Conservation (phyloP, 2,113 vertebrate species). For the Scolopax mira region DNA sequence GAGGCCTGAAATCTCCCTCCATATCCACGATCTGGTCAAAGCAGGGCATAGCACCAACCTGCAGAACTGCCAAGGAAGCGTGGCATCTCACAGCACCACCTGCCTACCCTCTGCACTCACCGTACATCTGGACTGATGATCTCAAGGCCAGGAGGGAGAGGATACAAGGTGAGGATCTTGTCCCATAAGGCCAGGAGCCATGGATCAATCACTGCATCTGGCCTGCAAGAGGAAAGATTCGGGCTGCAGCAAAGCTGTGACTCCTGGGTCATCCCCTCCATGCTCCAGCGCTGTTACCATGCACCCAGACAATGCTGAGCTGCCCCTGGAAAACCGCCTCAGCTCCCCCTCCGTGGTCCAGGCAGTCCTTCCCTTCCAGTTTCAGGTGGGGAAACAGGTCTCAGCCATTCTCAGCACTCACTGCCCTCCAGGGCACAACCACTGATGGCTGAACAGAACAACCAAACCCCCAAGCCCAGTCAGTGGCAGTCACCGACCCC, state of each 20-base stretch:
- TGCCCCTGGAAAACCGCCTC: background rate
- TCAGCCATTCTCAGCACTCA: background rate
- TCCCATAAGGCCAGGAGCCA: conserved; percentile 88
- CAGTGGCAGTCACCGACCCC: fast-evolving
- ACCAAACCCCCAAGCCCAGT: too few species aligned
- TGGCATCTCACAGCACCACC: background rate
- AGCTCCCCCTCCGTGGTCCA: background rate
- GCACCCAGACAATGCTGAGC: fast-evolving
- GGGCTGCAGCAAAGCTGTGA: background rate
- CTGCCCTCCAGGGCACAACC: background rate
- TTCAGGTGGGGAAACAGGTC: background rate
- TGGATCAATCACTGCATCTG: conserved; percentile 87
- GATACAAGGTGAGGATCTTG: conserved; percentile 76
- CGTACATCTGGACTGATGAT: conserved; percentile 72
- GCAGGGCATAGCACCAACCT: background rate
- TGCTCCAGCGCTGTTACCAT: background rate
- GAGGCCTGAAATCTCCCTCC: background rate
- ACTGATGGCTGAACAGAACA: background rate
- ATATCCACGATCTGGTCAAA: background rate
- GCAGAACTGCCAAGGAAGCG: background rate
- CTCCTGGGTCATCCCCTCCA: background rate
- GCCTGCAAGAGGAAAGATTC: conserved; percentile 60
- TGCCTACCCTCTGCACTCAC: conserved; percentile 72
- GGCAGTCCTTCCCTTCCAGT: background rate
- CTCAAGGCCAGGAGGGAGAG: conserved; percentile 62